Evolutionary conservation across 2,797 vertebrate genomes (phyloP).

Genomic region (Fistularia tabacaria): DNA sequence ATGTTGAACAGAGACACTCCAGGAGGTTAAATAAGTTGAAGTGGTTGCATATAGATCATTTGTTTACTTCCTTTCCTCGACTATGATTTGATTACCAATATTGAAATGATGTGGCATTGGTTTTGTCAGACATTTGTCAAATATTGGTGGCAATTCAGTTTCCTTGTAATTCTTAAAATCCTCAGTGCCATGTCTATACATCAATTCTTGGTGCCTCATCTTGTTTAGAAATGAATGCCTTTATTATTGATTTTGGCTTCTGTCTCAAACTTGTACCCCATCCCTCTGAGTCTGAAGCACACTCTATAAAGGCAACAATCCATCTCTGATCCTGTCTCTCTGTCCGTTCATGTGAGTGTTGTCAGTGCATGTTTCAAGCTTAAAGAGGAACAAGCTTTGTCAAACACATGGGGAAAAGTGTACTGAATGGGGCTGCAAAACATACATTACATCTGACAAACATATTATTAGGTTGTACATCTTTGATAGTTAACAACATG

Average conservation of each 20-base stretch:
- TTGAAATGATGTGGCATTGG: constrained; percentile 23
- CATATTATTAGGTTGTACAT: too few relatives aligned
- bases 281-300: constrained; percentile 46
- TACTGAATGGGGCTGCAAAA: too few relatives aligned
- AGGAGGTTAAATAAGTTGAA: constrained; percentile 8
- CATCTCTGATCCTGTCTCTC: constrained; percentile 37
- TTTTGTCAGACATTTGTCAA: constrained; percentile 47
- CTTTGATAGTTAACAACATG: too few relatives aligned
- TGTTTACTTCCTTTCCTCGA: constrained; percentile 28
- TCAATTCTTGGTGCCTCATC: constrained; percentile 54
- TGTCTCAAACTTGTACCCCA: constrained; percentile 57
- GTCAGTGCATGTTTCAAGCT: constrained; percentile 1
- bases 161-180: constrained; percentile 26
- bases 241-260: constrained; percentile 70
- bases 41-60: constrained; percentile 1
- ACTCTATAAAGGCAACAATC: constrained; percentile 52
- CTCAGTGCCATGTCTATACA: constrained; percentile 43
- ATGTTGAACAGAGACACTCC: background rate
- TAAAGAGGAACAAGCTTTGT: too few relatives aligned
- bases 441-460: too few relatives aligned
- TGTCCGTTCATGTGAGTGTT: constrained; percentile 17
- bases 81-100: constrained; percentile 51
- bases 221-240: constrained; percentile 69
- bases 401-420: too few relatives aligned
- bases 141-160: constrained; percentile 35